Base-by-base conservation (phyloP, 2,113 vertebrate genomes). In the Urocolius indicus region DNA sequence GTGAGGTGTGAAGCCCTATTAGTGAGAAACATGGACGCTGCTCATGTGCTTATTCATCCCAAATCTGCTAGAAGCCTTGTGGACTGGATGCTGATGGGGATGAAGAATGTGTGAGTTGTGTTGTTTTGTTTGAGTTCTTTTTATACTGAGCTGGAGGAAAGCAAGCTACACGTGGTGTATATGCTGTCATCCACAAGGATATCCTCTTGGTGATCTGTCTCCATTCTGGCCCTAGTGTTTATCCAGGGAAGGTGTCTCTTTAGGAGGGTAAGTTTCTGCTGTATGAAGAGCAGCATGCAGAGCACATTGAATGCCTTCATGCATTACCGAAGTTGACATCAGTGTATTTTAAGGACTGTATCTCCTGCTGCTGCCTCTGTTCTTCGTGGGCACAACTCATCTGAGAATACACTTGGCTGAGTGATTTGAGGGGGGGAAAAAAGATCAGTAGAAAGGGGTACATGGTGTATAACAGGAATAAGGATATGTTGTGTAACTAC, bases 401-500 rank as follows among this genome's bases (percentile, higher is more conserved):
- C 29, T 3, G 10, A 34, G 11, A 45, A 59, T 1, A 6, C 0
- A 1, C 34, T 46, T 30, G 19, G 3, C 12, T 46, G 82, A 48
- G 43, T 20, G 29, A 22, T 46, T 27, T 38, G 32, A 45, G 11
- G 38, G 11, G 38, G 5, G 21, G 11, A 0, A 3, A 11, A 54
- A 48, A 69, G 38, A 10, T 5, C 43, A 41, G 11, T 18, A 80
- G 63, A 20, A 68, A 57, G 13, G 20, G 13, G 4, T 1, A 10
- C 32, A 6, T 5, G 45, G 16, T 21, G 38, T 43, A 34, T 4
- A 29, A 10, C 30, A 17, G 58, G 30, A 83, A 9, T 24, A 24
- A 61, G 45, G 45, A 13, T 3, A 0, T 0, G 0, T 16, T 52
- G 46, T 8, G 30, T 7, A 41, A 41, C 38, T 41, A 4, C 18